Conservation (phyloP, 1,140 invertebrate species). For the Dysdera silvatica region DNA sequence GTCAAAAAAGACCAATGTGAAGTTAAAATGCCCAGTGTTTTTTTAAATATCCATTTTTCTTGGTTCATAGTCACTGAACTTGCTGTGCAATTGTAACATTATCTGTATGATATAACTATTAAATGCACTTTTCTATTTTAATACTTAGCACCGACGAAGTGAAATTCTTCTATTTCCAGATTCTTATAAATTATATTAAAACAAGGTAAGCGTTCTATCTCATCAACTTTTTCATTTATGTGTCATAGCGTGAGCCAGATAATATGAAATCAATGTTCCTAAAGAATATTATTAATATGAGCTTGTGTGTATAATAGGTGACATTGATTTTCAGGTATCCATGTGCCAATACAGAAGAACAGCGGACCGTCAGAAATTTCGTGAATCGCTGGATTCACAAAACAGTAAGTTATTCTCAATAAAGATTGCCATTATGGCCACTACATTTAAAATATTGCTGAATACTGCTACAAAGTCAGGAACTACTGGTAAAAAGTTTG, state of each 20-base stretch:
- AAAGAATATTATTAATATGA: background rate
- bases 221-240: conserved; percentile 17
- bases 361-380: conserved; percentile 36
- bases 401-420: background rate
- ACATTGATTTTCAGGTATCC: conserved; percentile 31
- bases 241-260: background rate
- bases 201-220: conserved; percentile 36
- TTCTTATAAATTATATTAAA: conserved; percentile 48
- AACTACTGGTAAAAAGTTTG: too few species aligned
- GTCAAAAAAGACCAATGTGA: too few species aligned
- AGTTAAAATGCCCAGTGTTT: too few species aligned
- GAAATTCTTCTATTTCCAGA: conserved; percentile 50
- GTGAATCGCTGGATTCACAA: conserved; percentile 37
- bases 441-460: background rate
- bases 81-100: too few species aligned
- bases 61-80: too few species aligned
- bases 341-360: conserved; percentile 28
- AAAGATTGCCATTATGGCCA: background rate
- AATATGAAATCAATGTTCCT: background rate
- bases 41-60: too few species aligned
- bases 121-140: conserved; percentile 34
- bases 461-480: background rate
- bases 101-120: too few species aligned
- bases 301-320: background rate
- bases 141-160: conserved; percentile 47